Base-by-base conservation (phyloP, 1,140 invertebrate genomes). In the Luehdorfia chinensis region DNA sequence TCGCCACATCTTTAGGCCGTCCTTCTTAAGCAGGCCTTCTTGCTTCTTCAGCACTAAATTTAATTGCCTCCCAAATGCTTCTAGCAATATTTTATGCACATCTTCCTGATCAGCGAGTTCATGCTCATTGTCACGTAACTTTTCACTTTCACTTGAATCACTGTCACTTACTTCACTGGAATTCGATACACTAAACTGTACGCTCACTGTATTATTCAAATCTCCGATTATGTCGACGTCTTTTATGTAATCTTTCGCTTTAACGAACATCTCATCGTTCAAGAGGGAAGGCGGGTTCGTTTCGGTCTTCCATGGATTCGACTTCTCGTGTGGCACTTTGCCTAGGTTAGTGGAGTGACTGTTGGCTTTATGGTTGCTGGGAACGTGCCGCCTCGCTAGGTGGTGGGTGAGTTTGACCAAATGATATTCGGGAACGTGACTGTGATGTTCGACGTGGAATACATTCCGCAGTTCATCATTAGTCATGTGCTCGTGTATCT, bases 401-500 rank as follows among this genome's bases (percentile, higher is more conserved):
- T 88, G 88, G 60, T 90, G 89, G 25, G 81, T 81, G 37, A 90
- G 72, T 34, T 89, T 81, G 2, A 90, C 84, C 39, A 90, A 62
- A 59, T 89, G 88, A 62, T 90, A 90, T 27, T 88, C 66, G 23
- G 89, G 89, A 37, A 90, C 93, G 77, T 91, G 88, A 64, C 92
- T 89, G 72, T 93, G 91, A 72, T 89, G 87, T 50, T 93, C 92
- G 39, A 94, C 93, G 80, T 95, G 94, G 87, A 96, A 96, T 48
- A 95, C 91, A 63, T 89, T 91, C 68, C 91, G 88, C 71, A 95
- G 88, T 87, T 96, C 94, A 52, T 94, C 92, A 69, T 89, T 76
- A 53, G 93, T 93, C 94, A 96, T 95, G 70, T 93, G 91, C 86
- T 93, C 92, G 88, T 96, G 94, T 76, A 95, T 89, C 93, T 94